Base-by-base conservation (phyloP, 2,797 vertebrate species). In the Eulemur albifrons region DNA sequence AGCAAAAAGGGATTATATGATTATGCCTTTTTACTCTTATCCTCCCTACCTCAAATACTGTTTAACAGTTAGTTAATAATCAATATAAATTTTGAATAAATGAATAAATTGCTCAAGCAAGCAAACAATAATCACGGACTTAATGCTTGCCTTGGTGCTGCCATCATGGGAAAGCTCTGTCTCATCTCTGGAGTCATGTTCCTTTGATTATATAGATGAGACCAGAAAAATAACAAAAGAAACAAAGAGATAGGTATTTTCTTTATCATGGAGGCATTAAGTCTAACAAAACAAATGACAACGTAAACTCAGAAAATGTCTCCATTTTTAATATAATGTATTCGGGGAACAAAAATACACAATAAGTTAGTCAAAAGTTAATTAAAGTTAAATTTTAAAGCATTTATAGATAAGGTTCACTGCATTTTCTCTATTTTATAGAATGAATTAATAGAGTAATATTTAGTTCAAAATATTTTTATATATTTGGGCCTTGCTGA, bases 381-480 rank as follows among this genome's bases (percentile, higher is more conserved):
- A 9, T 45, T 67, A 63, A 94, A 86, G 73, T 69, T 84, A 94
- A 92, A 94, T 65, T 94, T 52, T 52, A 93, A 70, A 89, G 27
- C n/a, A 90, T 76, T 76, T 90, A 72, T 38, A 85, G 52, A 88
- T 88, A 93, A 95, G 70, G 25, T 86, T 76, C 92, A 89, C 65
- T 87, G 15, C 23, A 88, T 88, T 89, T 96, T 92, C n/a, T 67
- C 5, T 84, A 61, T 93, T 69, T 82, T 23, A 93, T 86, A 73
- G 52, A 77, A 88, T 72, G 25, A 81, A 88, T 67, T 69, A 84
- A 86, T 81, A 88, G 43, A 35, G 17, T 80, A 93, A 89, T 77
- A 43, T 18, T 63, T 95, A 90, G 67, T 88, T 94, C 81, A 81
- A 79, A 23, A 57, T 87, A 89, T 92, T 91, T 93, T 84, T 94